Evolutionary conservation across 2,888 invertebrate genomes (phyloP), one percentile per base, ranked within the genome.

Genomic region (Megamerina dolium): DNA sequence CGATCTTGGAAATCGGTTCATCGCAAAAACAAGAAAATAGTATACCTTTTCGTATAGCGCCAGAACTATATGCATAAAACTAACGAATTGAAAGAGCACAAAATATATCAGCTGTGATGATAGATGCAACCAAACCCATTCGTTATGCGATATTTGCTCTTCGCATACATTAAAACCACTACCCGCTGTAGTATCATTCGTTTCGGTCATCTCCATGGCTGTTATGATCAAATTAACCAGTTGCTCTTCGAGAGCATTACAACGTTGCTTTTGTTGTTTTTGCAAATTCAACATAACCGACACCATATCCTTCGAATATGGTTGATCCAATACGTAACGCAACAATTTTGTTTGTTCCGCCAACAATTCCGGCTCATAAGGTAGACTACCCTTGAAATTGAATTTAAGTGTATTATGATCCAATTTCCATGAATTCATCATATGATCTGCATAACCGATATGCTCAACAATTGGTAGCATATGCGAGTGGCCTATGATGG

Each of bases 231-330:
- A 74, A 64, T 92, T 90, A 0, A 95, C 92, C 31, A 96, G 72
- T 66, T 94, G 91, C 58, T 95, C 93, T 68, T 96, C 95, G 33
- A 96, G 72, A 0, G 90, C 89, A 46, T 85, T 82, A 65, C 93
- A 94, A 14, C 89, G 77, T 62, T 87, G 85, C 60, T 91, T 91
- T 54, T 85, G 85, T 76, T 93, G 92, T 66, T 94, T 94, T 63
- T 91, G 94, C 17, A 96, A 74, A 31, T 92, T 91, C 14, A 96
- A 75, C 87, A 96, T 94, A 3, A 87, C 87, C 57, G 91, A 93
- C 55, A 95, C 90, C 89, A 95, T 92, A 63, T 96, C 96, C 53
- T 93, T 77, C 2, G 93, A 94, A 68, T 95, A 96, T 0, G 94
- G 92, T 65, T 96, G 95, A 61, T 92, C 90, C 12, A 96, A 70